A percentile compares a stretch with the other conserved stretches of the same genome.
phyloP scores from a whole-genome alignment of 2,113 vertebrate genomes.

The Rallus limicola region DNA sequence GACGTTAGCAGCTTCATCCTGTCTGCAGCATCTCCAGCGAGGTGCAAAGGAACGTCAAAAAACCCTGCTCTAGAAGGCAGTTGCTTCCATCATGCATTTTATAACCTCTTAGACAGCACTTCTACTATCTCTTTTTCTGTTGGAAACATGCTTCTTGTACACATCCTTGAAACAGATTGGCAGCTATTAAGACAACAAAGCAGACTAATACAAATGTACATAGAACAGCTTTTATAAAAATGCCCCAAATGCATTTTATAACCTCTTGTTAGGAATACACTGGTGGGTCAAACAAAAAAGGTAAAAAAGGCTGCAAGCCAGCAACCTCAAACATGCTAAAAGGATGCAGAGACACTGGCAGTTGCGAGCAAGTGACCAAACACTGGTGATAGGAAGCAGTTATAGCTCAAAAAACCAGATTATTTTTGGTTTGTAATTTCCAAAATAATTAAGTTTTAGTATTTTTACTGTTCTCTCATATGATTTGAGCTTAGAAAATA shows the following conservation, averaged over 20 bases:
- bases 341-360: not conserved
- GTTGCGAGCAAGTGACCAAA: conserved; percentile 23
- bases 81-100: not conserved
- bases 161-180: not conserved
- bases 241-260: not conserved
- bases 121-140: not conserved
- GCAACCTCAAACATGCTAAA: not conserved
- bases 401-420: not conserved
- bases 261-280: conserved; percentile 12
- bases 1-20: not conserved
- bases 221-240: conserved; percentile 15
- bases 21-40: not conserved
- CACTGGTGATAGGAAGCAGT: not conserved
- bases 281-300: not conserved
- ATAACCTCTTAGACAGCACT: not conserved
- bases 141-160: not conserved
- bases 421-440: not conserved
- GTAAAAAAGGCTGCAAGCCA: not conserved
- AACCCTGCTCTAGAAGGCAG: not conserved
- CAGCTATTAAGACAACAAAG: conserved; percentile 28
- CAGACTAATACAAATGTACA: not conserved
- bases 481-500: conserved; percentile 38
- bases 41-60: not conserved
- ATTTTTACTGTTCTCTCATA: not conserved
- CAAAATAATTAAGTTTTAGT: conserved; percentile 37